These are phyloP conservation scores for Carollia perspicillata DNA, from an alignment of 2,113 vertebrate species.

Conservation along the genomic window DNA sequence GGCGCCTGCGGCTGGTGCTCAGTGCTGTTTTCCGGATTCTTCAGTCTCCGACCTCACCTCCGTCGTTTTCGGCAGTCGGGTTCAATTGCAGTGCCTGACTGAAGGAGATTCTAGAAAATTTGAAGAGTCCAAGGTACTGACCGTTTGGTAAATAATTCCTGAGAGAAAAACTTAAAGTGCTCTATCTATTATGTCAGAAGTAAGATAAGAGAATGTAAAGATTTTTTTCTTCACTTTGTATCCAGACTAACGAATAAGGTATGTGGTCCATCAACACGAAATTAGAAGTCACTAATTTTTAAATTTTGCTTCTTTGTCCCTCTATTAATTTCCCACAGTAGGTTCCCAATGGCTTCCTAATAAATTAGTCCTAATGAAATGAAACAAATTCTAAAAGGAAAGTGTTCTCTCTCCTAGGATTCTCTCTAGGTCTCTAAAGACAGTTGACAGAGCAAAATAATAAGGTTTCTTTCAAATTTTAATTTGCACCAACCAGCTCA, in stretches of 20 bases:
- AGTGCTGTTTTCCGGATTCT: background rate
- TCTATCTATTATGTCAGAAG: background rate
- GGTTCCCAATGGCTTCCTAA: background rate
- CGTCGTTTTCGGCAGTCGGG: background rate
- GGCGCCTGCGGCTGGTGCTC: background rate
- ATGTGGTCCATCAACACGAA: background rate
- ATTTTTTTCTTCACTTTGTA: background rate
- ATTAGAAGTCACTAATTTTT: background rate
- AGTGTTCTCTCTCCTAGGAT: background rate
- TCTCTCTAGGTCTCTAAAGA: background rate
- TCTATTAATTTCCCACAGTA: background rate
- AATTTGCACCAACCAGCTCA: background rate
- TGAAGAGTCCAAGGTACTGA: background rate
- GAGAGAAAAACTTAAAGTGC: slow-evolving; percentile 19
- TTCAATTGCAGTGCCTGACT: background rate
- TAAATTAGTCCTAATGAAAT: slow-evolving; percentile 10
- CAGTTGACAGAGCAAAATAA: background rate
- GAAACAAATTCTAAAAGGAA: slow-evolving; percentile 5
- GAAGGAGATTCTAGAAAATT: slow-evolving; percentile 1
- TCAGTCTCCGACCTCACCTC: background rate
- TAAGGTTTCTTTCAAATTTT: slow-evolving; percentile 13
- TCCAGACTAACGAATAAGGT: background rate
- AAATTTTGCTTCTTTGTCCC: background rate
- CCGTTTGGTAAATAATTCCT: slow-evolving; percentile 8
- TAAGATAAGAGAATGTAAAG: background rate